phyloP scores from a whole-genome alignment of 2,888 invertebrate species.

The Linnaemya tessellans region DNA sequence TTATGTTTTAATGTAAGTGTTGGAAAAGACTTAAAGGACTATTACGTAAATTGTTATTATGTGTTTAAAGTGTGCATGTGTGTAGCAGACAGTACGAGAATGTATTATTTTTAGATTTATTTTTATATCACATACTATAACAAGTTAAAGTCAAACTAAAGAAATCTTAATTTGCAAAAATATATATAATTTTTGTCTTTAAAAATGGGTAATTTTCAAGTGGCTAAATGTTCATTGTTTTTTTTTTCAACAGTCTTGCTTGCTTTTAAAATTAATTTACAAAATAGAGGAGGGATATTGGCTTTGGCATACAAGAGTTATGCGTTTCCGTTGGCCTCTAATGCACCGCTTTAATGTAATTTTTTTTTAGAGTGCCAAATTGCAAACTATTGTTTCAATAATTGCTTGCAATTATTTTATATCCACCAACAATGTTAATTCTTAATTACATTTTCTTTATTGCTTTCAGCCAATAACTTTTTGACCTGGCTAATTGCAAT shows the following conservation, averaged over 20 bases:
- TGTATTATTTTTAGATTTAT: constrained; percentile 10
- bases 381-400: constrained; percentile 10
- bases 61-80: constrained; percentile 19
- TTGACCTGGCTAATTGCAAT: constrained; percentile 36
- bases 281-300: no score
- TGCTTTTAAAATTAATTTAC: no score
- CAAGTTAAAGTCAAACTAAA: constrained; percentile 12
- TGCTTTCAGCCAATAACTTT: constrained; percentile 1
- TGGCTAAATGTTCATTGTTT: no score
- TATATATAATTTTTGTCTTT: not conserved
- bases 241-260: no score
- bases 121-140: not conserved
- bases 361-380: not conserved
- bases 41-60: constrained; percentile 64
- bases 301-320: no score
- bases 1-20: constrained; percentile 45
- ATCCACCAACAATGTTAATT: not conserved
- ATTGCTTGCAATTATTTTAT: constrained; percentile 7
- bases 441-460: constrained; percentile 27
- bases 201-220: not conserved
- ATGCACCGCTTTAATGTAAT: not conserved
- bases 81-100: not conserved
- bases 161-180: not conserved
- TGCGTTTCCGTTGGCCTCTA: no score
- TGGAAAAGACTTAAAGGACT: constrained; percentile 60